Conservation (phyloP, 2,888 invertebrate species). For the Pasiphila rectangulata region DNA sequence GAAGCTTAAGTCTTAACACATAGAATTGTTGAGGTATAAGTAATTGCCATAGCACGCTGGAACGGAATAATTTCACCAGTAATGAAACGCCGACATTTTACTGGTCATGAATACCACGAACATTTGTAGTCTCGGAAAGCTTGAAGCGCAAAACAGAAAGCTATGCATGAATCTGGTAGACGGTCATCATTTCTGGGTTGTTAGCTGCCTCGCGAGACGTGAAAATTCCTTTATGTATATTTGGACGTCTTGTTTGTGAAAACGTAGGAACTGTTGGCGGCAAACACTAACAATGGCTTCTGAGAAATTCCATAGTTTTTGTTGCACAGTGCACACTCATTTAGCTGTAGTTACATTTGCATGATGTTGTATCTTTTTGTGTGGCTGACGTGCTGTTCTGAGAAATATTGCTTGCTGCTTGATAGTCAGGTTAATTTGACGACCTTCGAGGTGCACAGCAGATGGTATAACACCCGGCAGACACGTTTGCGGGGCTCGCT, state of each 20-base stretch:
- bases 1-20: too few species aligned
- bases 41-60: too few species aligned
- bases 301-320: constrained; percentile 22
- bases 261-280: constrained; percentile 21
- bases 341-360: constrained; percentile 11
- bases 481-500: too few species aligned
- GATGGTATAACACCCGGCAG: too few species aligned
- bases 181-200: constrained; percentile 35
- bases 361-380: constrained; percentile 9
- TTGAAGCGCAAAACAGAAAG: constrained; percentile 12
- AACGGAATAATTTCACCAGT: too few species aligned
- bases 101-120: neutral
- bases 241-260: constrained; percentile 21
- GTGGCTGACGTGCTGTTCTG: neutral
- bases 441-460: too few species aligned
- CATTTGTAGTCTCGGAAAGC: constrained; percentile 6
- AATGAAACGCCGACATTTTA: too few species aligned
- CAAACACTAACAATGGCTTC: constrained; percentile 20
- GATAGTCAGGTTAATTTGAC: neutral
- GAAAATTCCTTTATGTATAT: constrained; percentile 30
- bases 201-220: constrained; percentile 38
- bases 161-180: constrained; percentile 6
- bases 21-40: too few species aligned
- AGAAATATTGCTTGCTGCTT: neutral
- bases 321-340: constrained; percentile 9